A percentile compares a stretch with the other conserved stretches of the same genome.
These are phyloP conservation scores for Mormyrus lacerda DNA, from an alignment of 2,113 vertebrate genomes.

Conservation along the genomic window DNA sequence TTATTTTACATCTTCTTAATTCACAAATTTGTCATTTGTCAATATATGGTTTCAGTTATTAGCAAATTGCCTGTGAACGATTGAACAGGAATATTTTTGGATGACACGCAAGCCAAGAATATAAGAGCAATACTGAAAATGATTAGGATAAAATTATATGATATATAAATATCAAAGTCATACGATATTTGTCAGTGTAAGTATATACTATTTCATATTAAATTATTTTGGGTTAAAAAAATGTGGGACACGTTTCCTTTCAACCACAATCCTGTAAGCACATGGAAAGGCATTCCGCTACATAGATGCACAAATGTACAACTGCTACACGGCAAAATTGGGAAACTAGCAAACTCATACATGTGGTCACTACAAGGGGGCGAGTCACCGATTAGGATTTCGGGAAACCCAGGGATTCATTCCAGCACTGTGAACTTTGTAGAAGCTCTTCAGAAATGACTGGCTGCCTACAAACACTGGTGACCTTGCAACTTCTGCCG, in stretches of 20 bases:
- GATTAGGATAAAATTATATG: not conserved
- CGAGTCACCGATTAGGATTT: not conserved
- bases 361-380: not conserved
- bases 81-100: not conserved
- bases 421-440: not conserved
- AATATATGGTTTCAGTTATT: not conserved
- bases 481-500: not conserved
- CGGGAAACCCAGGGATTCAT: not conserved
- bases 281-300: not conserved
- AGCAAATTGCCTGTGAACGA: not conserved
- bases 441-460: not conserved
- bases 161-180: not conserved
- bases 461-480: not conserved
- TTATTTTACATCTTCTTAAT: not conserved
- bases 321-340: not conserved
- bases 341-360: no score
- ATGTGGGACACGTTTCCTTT: not conserved
- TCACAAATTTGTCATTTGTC: not conserved
- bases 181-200: not conserved
- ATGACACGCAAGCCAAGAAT: not conserved
- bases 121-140: not conserved
- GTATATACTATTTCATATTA: not conserved
- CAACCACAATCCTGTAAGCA: not conserved
- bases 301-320: not conserved
- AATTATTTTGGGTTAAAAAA: not conserved